phyloP scores from a whole-genome alignment of 2,113 vertebrate species.

The Narcine bancroftii region DNA sequence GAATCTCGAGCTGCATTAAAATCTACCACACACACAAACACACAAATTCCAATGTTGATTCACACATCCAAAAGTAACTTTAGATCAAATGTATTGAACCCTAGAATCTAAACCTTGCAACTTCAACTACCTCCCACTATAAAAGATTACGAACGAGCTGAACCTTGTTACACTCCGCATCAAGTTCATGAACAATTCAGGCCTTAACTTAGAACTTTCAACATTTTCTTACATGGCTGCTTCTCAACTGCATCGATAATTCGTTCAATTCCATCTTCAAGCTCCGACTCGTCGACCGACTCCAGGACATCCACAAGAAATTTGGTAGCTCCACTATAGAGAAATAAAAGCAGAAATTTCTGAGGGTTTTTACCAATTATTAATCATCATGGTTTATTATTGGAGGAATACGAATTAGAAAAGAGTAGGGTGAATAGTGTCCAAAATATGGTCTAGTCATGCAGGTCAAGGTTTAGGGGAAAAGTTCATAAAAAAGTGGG shows the following conservation, averaged over 20 bases:
- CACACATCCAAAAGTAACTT: not conserved
- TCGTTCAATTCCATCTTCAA: constrained; percentile 73
- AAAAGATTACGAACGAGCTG: not conserved
- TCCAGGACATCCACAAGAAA: constrained; percentile 74
- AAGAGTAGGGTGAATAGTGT: too few relatives aligned
- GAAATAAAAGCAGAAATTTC: constrained; percentile 34
- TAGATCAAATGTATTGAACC: not conserved
- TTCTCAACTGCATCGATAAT: constrained; percentile 86
- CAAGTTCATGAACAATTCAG: not conserved
- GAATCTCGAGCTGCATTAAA: too few relatives aligned
- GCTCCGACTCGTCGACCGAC: constrained; percentile 61
- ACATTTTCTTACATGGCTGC: constrained; percentile 70
- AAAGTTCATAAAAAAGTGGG: too few relatives aligned
- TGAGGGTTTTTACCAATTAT: not conserved
- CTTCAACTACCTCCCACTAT: not conserved
- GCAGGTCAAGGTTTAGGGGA: too few relatives aligned
- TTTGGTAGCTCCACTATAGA: constrained; percentile 73
- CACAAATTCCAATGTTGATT: not conserved
- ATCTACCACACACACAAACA: not conserved
- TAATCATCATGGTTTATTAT: not conserved
- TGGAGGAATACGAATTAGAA: not conserved
- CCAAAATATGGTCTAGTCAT: too few relatives aligned
- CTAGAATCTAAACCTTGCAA: not conserved
- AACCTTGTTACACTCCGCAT: not conserved
- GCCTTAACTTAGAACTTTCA: not conserved